Percentiles rank a stretch among this genome's conserved stretches.
Conservation (phyloP, 2,888 invertebrate species). For the Pelosia muscerda region DNA sequence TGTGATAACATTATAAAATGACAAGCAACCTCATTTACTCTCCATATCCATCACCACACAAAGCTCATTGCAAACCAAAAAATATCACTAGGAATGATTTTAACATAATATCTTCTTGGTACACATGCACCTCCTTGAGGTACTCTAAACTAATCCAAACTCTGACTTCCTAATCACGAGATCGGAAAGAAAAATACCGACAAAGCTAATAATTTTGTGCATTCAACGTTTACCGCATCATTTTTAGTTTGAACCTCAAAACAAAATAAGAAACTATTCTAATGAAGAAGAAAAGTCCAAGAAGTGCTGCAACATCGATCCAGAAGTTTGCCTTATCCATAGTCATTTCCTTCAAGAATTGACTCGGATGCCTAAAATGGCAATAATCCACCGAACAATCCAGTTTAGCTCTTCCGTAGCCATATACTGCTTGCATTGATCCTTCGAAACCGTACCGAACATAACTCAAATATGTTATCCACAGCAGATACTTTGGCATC, state of each 20-base stretch:
- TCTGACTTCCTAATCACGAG: constrained; percentile 49
- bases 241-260: constrained; percentile 91
- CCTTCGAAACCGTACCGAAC: constrained; percentile 97
- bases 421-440: constrained; percentile 96
- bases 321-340: constrained; percentile 93
- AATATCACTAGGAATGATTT: constrained; percentile 49
- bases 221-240: constrained; percentile 78
- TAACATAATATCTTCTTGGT: constrained; percentile 41
- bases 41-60: constrained; percentile 38
- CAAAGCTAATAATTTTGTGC: constrained; percentile 61
- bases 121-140: constrained; percentile 30
- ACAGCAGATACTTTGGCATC: constrained; percentile 95
- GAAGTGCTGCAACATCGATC: constrained; percentile 94
- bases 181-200: constrained; percentile 40
- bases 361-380: constrained; percentile 92
- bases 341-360: constrained; percentile 94
- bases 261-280: constrained; percentile 94
- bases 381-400: constrained; percentile 94
- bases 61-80: constrained; percentile 38
- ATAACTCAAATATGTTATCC: constrained; percentile 96
- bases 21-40: constrained; percentile 24
- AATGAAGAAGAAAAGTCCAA: constrained; percentile 92
- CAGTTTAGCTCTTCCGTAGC: constrained; percentile 93
- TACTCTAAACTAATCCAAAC: constrained; percentile 37
- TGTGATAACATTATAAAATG: constrained; percentile 46